phyloP scores from a whole-genome alignment of 2,113 vertebrate species.

The Platichthys flesus region DNA sequence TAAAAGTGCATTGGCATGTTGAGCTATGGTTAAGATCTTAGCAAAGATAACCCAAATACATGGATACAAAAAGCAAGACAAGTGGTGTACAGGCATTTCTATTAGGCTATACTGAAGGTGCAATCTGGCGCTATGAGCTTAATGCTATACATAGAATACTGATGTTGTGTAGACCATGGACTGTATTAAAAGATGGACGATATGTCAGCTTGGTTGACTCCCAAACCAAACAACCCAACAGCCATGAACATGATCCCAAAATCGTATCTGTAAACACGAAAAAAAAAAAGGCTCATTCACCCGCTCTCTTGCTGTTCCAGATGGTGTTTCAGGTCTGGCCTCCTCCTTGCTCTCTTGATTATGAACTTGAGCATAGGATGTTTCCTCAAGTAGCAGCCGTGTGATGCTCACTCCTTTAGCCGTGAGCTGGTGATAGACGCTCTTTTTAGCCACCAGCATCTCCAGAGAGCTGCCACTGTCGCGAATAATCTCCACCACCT shows the following conservation, averaged over 20 bases:
- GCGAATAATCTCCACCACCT: constrained; percentile 86
- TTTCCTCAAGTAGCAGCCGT: constrained; percentile 65
- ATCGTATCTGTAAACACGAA: background rate
- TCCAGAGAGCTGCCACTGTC: constrained; percentile 79
- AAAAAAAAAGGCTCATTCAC: constrained; percentile 60
- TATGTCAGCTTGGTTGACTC: too few relatives aligned
- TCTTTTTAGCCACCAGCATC: constrained; percentile 85
- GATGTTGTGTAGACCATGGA: too few relatives aligned
- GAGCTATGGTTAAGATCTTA: too few relatives aligned
- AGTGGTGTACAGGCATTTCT: too few relatives aligned
- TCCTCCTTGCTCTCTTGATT: constrained; percentile 8
- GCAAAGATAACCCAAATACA: background rate
- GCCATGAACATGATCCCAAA: too few relatives aligned
- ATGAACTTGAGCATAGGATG: constrained; percentile 32
- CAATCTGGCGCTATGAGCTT: too few relatives aligned
- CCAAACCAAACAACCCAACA: too few relatives aligned
- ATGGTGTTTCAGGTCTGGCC: constrained; percentile 32
- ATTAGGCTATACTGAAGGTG: too few relatives aligned
- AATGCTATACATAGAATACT: too few relatives aligned
- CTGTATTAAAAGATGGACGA: too few relatives aligned
- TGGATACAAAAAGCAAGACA: too few relatives aligned
- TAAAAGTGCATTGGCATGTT: background rate
- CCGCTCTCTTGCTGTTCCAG: constrained; percentile 59
- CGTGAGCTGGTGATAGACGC: constrained; percentile 84
- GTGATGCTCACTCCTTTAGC: constrained; percentile 82